Evolutionary conservation across 2,797 vertebrate species (phyloP).

Genomic region (Hoplostethus atlanticus): DNA sequence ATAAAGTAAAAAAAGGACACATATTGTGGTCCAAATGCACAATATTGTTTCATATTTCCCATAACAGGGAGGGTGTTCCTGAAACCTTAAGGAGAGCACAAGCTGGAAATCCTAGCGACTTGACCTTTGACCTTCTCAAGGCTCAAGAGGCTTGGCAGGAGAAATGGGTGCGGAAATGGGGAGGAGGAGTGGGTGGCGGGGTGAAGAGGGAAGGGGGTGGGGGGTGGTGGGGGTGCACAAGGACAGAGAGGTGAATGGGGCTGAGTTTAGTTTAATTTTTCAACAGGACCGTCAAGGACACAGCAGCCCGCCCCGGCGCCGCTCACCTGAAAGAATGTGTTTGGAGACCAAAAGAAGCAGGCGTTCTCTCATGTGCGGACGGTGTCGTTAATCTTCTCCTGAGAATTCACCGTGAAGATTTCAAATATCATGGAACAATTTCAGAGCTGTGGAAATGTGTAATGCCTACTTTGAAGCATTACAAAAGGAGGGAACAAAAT

Average conservation of each 20-base stretch:
- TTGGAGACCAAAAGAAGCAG: slow-evolving; percentile 29
- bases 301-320: slow-evolving; percentile 37
- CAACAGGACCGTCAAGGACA: slow-evolving; percentile 76
- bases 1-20: not conserved
- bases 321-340: slow-evolving; percentile 57
- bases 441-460: not conserved
- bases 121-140: slow-evolving; percentile 58
- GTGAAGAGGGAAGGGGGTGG: not conserved
- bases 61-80: not conserved
- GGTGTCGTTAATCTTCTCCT: not conserved
- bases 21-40: not conserved
- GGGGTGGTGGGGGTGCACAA: not conserved
- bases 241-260: not conserved
- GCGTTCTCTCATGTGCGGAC: slow-evolving; percentile 11
- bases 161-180: slow-evolving; percentile 21
- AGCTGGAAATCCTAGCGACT: slow-evolving; percentile 41
- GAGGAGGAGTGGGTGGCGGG: not conserved
- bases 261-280: slow-evolving; percentile 71
- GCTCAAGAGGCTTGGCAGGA: slow-evolving; percentile 46
- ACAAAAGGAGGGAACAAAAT: slow-evolving; percentile 17
- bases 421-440: not conserved
- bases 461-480: slow-evolving; percentile 21
- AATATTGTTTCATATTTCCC: slow-evolving; percentile 1
- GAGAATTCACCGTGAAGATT: not conserved
- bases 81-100: slow-evolving; percentile 20